phyloP scores from a whole-genome alignment of 2,888 invertebrate genomes.

The Drosophila pseudotalamancana region DNA sequence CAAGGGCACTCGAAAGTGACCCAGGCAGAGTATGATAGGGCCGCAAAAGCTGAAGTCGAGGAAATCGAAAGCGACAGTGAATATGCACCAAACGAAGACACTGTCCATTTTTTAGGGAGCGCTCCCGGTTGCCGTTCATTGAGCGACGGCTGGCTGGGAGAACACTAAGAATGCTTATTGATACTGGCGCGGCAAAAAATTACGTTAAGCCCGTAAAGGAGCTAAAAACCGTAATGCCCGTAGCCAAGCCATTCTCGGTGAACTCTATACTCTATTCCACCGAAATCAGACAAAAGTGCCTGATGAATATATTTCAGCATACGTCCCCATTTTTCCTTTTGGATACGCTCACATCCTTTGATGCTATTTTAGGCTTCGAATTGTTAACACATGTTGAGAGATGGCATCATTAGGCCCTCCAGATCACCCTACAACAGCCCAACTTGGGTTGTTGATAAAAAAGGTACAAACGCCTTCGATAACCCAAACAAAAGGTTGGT shows the following conservation, averaged over 20 bases:
- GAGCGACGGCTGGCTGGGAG: too few species aligned
- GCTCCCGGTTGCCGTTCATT: too few species aligned
- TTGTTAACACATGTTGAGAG: neutral
- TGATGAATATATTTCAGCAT: neutral
- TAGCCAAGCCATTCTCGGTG: too few species aligned
- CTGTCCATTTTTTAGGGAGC: constrained; percentile 9
- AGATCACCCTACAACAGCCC: neutral
- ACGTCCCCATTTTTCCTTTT: neutral
- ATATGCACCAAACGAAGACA: neutral
- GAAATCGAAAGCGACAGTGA: neutral
- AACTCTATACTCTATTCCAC: neutral
- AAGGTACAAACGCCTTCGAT: neutral
- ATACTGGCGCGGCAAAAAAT: too few species aligned
- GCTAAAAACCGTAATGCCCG: too few species aligned
- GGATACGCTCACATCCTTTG: neutral
- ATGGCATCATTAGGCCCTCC: neutral
- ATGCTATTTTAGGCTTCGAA: neutral
- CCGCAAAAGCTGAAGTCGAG: neutral
- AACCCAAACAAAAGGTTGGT: neutral
- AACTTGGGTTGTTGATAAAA: neutral
- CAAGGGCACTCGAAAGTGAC: neutral
- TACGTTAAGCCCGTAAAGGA: too few species aligned
- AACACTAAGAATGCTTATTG: too few species aligned
- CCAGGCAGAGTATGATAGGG: neutral
- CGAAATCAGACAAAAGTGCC: too few species aligned